Conservation (phyloP, 2,113 vertebrate species). For the Numida meleagris region DNA sequence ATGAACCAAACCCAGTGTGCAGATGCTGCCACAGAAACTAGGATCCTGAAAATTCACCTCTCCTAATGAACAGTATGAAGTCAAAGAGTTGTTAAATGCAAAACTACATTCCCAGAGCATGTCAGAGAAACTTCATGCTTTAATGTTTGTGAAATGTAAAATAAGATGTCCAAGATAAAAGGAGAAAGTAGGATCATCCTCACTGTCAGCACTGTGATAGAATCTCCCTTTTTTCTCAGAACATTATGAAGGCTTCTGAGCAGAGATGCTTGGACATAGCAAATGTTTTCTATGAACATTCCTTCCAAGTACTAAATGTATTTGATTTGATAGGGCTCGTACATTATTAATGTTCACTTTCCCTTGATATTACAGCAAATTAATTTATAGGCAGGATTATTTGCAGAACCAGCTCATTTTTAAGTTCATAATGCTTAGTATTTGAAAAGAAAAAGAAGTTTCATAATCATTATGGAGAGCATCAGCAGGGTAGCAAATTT, state of each 20-base stretch:
- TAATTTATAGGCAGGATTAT: not conserved
- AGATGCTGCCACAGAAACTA: not conserved
- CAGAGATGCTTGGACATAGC: not conserved
- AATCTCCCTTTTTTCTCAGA: not conserved
- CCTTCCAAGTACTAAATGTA: not conserved
- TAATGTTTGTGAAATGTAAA: not conserved
- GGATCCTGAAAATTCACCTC: not conserved
- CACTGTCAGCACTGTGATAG: not conserved
- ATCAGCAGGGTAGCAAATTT: not conserved
- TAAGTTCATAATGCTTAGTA: not conserved
- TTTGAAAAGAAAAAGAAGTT: rapidly evolving
- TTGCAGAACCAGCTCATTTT: not conserved
- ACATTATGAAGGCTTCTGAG: not conserved
- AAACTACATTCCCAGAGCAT: not conserved
- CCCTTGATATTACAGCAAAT: not conserved
- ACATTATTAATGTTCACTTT: not conserved
- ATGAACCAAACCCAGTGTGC: not conserved
- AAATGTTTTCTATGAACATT: not conserved
- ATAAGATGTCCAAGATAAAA: not conserved
- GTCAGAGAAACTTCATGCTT: not conserved
- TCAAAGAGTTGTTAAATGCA: rapidly evolving
- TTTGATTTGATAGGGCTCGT: not conserved
- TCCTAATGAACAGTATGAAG: rapidly evolving
- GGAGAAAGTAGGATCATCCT: not conserved
- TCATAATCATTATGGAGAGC: not conserved